phyloP scores from a whole-genome alignment of 2,113 vertebrate species.

The Grallaria varia region DNA sequence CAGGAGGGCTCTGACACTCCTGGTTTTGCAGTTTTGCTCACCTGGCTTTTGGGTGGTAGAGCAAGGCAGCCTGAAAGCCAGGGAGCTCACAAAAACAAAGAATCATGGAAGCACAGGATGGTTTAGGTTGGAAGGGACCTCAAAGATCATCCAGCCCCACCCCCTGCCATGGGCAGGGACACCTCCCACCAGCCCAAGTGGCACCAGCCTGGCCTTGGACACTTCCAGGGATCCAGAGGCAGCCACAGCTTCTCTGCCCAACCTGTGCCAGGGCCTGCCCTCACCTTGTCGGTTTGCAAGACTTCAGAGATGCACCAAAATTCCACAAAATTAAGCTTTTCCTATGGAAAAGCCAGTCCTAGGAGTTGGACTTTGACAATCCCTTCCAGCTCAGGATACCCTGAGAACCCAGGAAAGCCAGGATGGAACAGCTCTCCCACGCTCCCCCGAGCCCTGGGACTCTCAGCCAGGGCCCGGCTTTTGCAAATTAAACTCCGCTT shows the following conservation, averaged over 20 bases:
- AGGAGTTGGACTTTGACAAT: rapidly evolving
- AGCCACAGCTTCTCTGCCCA: not conserved
- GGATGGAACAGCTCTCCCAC: not conserved
- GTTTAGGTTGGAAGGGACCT: not conserved
- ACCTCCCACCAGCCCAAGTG: too few species aligned
- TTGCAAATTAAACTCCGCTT: not conserved
- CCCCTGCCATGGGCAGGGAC: too few species aligned
- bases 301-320: not conserved
- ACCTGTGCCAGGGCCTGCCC: not conserved
- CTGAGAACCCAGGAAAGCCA: not conserved
- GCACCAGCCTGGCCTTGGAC: not conserved
- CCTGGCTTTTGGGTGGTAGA: too few species aligned
- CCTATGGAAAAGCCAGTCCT: not conserved
- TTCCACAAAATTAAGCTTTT: not conserved
- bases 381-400: not conserved
- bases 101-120: not conserved
- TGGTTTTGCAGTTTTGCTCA: not conserved
- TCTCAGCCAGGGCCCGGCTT: not conserved
- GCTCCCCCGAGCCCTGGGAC: rapidly evolving
- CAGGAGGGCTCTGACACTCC: not conserved
- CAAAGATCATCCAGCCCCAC: too few species aligned
- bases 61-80: not conserved
- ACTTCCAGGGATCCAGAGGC: not conserved
- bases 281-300: not conserved
- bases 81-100: not conserved